Evolutionary conservation across 2,888 invertebrate species (phyloP), one percentile per base, ranked within the genome.

Genomic region (Ormyrus rosae): DNA sequence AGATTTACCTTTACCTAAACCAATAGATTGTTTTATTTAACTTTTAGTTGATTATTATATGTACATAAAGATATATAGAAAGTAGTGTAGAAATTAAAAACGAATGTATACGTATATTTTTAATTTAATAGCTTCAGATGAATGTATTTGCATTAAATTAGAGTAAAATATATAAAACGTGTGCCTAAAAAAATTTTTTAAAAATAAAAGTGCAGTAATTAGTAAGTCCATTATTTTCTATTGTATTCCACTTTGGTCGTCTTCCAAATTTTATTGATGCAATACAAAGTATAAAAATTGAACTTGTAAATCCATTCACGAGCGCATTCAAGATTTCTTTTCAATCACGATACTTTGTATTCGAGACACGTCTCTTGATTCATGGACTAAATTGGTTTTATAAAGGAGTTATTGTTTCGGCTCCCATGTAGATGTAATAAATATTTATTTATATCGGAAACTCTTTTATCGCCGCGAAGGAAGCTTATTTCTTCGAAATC

Each of bases 71-170:
- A 34, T 34, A 34, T 34, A 65, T 76, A 77, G 64, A 80, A 64
- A 70, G 70, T 80, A 81, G 75, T 76, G 69, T 82, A 78, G 71
- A 81, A 2, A 73, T 79, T 68, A 65, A 72, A 51, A 78, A 75
- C 65, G 48, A 58, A 71, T 75, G 64, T 64, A 55, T 68, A 53
- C 56, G 67, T 71, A 67, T 60, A 65, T 74, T 74, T 71, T 75
- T 0, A 73, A 77, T 71, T 75, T 0, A 73, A 77, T 60, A n/a
- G 74, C 78, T 81, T 73, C 10, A 73, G 45, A 45, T 76, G 51
- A 73, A 19, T 73, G 77, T 81, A 73, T 67, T 61, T 67, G 58
- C 64, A 75, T 71, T 74, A 55, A 72, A 61, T 67, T 67, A 56
- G 19, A 65, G 19, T 70, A 60, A 13, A 13, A 60, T 56, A 48